Conservation (phyloP, 1,140 invertebrate genomes). For the Sinonovacula constricta region DNA sequence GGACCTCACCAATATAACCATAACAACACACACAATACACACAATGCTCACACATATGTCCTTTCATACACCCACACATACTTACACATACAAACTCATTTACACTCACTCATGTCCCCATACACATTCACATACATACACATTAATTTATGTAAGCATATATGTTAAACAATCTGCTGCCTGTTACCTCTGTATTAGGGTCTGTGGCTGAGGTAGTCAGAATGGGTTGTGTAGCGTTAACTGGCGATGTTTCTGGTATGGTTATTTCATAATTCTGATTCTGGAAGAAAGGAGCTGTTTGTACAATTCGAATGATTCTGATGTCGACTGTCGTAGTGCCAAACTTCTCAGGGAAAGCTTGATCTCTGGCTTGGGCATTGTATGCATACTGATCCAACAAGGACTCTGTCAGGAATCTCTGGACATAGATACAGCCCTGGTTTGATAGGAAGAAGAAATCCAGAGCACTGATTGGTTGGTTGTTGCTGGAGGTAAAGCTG, state of each 20-base stretch:
- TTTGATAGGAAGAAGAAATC: slow-evolving; percentile 60
- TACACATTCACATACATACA: too few relatives aligned
- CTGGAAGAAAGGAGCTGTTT: slow-evolving; percentile 21
- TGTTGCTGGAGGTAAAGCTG: background rate
- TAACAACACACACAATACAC: too few relatives aligned
- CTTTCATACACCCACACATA: too few relatives aligned
- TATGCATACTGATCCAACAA: slow-evolving; percentile 43
- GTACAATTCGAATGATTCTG: slow-evolving; percentile 41
- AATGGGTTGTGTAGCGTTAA: slow-evolving; percentile 42
- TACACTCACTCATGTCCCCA: too few relatives aligned
- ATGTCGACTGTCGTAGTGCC: slow-evolving; percentile 41
- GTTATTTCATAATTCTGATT: slow-evolving; percentile 39
- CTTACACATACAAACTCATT: too few relatives aligned
- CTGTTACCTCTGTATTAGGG: slow-evolving; percentile 59
- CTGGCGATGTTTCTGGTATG: slow-evolving; percentile 45
- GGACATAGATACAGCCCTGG: slow-evolving; percentile 56
- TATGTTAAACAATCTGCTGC: too few relatives aligned
- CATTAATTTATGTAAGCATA: too few relatives aligned
- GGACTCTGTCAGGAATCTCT: slow-evolving; percentile 46
- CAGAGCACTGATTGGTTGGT: too few relatives aligned
- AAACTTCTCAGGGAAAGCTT: slow-evolving; percentile 57
- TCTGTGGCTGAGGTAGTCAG: slow-evolving; percentile 60
- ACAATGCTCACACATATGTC: too few relatives aligned
- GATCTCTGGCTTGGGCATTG: slow-evolving; percentile 48
- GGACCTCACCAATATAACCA: too few relatives aligned